These are phyloP conservation scores for Dinocampus coccinellae DNA, from an alignment of 2,888 invertebrate species.

Conservation along the genomic window DNA sequence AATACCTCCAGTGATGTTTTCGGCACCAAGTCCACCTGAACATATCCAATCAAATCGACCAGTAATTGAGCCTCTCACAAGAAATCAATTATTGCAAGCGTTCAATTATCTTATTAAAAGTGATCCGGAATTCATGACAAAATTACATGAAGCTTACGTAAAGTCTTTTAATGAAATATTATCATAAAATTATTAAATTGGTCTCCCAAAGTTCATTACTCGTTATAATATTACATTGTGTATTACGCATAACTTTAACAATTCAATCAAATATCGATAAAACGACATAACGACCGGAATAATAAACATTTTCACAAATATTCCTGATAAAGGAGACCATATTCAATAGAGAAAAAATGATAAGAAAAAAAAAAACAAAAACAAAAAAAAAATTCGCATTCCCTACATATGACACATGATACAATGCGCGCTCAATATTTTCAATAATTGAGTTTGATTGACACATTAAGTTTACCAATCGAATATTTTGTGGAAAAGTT, in stretches of 20 bases:
- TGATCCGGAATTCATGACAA: slow-evolving; percentile 89
- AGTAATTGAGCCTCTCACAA: slow-evolving; percentile 82
- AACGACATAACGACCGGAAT: background rate
- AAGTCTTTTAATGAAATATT: slow-evolving; percentile 82
- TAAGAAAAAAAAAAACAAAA: too few relatives aligned
- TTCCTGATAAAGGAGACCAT: background rate
- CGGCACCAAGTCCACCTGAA: slow-evolving; percentile 65
- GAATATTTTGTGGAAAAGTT: background rate
- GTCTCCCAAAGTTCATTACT: background rate
- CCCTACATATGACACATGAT: background rate
- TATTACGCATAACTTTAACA: background rate
- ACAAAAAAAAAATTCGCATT: background rate
- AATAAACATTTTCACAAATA: background rate
- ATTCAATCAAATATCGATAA: background rate
- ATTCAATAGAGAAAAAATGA: slow-evolving; percentile 9
- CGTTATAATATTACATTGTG: background rate
- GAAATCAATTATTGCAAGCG: slow-evolving; percentile 90
- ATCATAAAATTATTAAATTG: slow-evolving; percentile 60
- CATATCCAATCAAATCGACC: slow-evolving; percentile 53
- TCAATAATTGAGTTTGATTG: background rate
- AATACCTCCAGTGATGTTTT: slow-evolving; percentile 90
- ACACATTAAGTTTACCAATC: background rate
- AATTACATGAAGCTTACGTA: slow-evolving; percentile 92
- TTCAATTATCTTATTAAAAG: slow-evolving; percentile 88
- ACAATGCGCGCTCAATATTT: background rate